Evolutionary conservation across 2,797 vertebrate species (phyloP), one percentile per base, ranked within the genome.

Genomic region (Sebastes steindachneri): DNA sequence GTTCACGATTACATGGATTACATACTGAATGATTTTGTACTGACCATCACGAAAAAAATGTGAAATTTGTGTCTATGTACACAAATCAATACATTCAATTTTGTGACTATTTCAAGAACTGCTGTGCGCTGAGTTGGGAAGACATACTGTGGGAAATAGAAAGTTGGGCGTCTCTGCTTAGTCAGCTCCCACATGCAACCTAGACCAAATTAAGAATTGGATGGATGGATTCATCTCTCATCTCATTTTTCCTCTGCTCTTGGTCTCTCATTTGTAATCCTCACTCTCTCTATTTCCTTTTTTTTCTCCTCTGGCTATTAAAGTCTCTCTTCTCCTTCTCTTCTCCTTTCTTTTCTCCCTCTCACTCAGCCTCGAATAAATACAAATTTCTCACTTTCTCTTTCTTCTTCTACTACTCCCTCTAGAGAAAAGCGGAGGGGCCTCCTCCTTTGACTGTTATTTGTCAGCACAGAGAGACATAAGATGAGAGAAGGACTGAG

Each of bases 371-470:
- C 21, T 48, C 9, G 10, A 6, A 35, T 41, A 1, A 41, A 55
- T 53, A 35, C 3, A 51, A 65, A 58, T 31, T 19, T 62, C 28
- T 41, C n/a, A 25, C 33, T 28, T 21, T 62, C 48, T 68, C 67
- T 63, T 12, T 55, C 68, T 62, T 57, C 73, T 77, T 35, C 53
- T 67, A 0, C 60, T 28, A 2, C 45, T 2, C 5, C 41, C 29
- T 63, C 19, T 64, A 62, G 15, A 69, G 35, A 41, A 58, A 28
- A 63, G 48, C 11, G 35, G 37, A 41, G 64, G 59, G 73, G 84
- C 82, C 90, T 86, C 86, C 67, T n/a, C n/a, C n/a, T 41, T 31
- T 51, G 64, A 65, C 21, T 54, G 53, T 86, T 79, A 41, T 57
- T 71, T 31, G 33, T 71, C 59, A 29, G 33, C 9, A 23, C n/a